Percentiles rank a stretch among this genome's conserved stretches.
These are phyloP conservation scores for Aythya baeri DNA, from an alignment of 2,113 vertebrate species.

Conservation along the genomic window DNA sequence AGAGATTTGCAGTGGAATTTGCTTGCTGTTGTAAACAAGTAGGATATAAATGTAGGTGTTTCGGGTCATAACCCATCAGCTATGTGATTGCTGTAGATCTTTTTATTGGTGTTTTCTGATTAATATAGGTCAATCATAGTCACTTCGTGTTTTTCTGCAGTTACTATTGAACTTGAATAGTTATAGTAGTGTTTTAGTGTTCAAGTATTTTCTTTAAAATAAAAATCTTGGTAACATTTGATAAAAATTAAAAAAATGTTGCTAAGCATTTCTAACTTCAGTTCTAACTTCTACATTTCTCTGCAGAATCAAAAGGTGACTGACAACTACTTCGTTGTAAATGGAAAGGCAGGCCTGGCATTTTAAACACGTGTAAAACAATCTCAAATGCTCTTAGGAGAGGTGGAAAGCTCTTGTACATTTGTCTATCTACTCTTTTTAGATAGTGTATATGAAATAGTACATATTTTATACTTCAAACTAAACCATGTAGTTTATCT, in stretches of 20 bases:
- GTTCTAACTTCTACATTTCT: too few species aligned
- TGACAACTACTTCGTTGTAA: too few species aligned
- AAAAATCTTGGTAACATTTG: too few species aligned
- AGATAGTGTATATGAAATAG: background rate
- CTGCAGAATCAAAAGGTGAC: too few species aligned
- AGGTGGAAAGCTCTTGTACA: background rate
- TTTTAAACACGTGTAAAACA: too few species aligned
- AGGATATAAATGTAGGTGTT: background rate
- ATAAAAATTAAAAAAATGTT: too few species aligned
- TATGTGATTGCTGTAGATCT: background rate
- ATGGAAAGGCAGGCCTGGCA: too few species aligned
- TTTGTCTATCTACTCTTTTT: background rate
- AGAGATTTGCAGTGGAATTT: background rate
- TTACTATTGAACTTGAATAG: background rate
- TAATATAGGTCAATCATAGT: background rate
- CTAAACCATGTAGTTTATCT: background rate
- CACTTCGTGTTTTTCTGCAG: background rate
- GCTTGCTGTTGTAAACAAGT: background rate
- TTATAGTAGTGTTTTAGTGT: background rate
- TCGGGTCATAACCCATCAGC: background rate
- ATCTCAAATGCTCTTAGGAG: too few species aligned
- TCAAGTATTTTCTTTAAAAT: background rate
- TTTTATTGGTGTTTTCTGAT: background rate
- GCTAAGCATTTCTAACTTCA: too few species aligned
- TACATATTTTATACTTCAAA: background rate